Base-by-base conservation (phyloP, 1,140 invertebrate genomes). In the Acyrthosiphon pisum region DNA sequence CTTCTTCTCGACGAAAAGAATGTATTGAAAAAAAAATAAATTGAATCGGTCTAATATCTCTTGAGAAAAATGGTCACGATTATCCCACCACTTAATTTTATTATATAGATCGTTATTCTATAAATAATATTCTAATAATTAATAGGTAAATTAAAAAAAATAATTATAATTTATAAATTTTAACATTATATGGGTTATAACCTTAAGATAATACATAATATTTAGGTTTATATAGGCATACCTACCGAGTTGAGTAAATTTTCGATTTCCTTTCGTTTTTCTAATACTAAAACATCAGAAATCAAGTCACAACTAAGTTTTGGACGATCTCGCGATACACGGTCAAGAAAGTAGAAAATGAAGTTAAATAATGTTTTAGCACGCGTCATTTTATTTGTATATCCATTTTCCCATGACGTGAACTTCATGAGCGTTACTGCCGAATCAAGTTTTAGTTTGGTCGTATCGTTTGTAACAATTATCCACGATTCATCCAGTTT, bases 401-500 rank as follows among this genome's bases (percentile, higher is more conserved):
- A n/a, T 53, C 91, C 91, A 23, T 86, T 84, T 56, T 86, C 37
- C 91, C 91, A 93, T 0, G 91, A 92, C 22, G 14, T 53, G 14
- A 86, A 50, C 81, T 93, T 53, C 22, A 84, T 50, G 11, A 86
- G 22, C 6, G 50, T 41, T n/a, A 86, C 14, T 22, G 91, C 2
- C 11, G 48, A 41, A 30, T 56, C 35, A 14, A 84, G 14, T 26
- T 46, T 14, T 6, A 86, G 18, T 20, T 20, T 30, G 50, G 35
- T 93, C 23, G 48, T 44, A 53, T 35, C 41, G 8, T 93, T 41
- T 6, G 91, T 93, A 30, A 93, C 81, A 11, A 93, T 93, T 93
- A 93, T 93, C 91, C 91, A 93, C 0, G 91, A 93, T 26, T 86
- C 81, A 37, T 93, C 81, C 6, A 86, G 37, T 93, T 86, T 93